Base-by-base conservation (phyloP, 2,113 vertebrate genomes). In the Anas platyrhynchos region DNA sequence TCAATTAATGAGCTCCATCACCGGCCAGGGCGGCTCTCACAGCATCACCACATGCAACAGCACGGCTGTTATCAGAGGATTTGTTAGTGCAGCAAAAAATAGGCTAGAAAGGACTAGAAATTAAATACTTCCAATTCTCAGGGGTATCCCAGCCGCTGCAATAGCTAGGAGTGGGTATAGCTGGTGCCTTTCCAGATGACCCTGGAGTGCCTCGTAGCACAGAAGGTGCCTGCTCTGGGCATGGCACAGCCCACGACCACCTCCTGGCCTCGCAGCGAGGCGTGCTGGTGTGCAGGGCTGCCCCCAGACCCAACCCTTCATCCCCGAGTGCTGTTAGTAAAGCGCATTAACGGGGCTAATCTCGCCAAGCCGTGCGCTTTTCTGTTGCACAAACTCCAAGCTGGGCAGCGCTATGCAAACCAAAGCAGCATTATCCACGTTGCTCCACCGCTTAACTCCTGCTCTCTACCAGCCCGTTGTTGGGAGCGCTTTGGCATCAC, bases 271-370 rank as follows among this genome's bases (percentile, higher is more conserved):
- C 1, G 1, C 4, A 32, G 66, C 4, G 31, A 71, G 43, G 54
- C 26, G 9, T 34, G 71, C 34, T 5, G 0, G 9, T 3, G 41
- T 2, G 2, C 41, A 5, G 59, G n/a, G 66, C 44, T 46, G 5
- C 2, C 1, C 25, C 7, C 1, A 9, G 5, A 9, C 25, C 41
- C 41, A 41, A 12, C 41, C 68, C 63, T 58, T 43, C 44, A 7
- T 25, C n/a, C 44, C 32, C 8, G 20, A 36, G 74, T 23, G 1
- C 44, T 13, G 15, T 32, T 46, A 66, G 46, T 6, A 83, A 65
- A 90, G 76, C 41, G 3, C 16, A 46, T 93, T 95, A 92, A 8
- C 1, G 2, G 46, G 43, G 86, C 73, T 94, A 31, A 92, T 88
- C 83, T 23, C 4, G 6, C 68, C 76, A 32, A 54, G 63, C 68